Base-by-base conservation (phyloP, 2,888 invertebrate species). In the Philereme vetulata region DNA sequence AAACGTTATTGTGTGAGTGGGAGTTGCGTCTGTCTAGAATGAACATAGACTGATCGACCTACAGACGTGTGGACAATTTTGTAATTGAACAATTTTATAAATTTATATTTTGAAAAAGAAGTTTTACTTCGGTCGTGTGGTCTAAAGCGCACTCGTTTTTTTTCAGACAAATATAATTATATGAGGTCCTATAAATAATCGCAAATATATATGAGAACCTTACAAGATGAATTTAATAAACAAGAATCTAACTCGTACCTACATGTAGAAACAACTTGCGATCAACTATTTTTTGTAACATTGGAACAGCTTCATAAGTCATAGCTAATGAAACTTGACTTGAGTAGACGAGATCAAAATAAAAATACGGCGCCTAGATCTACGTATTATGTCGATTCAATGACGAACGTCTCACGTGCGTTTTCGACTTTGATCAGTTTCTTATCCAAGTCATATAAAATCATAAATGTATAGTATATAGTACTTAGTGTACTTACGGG, bases 381-480 rank as follows among this genome's bases (percentile, higher is more conserved):
- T 40, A 49, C 43, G 32, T 10, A 4, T 42, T 38, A 38, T 38
- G 10, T n/a, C 42, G 4, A 42, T n/a, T 42, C 5, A 42, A 10
- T 5, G 36, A 42, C n/a, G n/a, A n/a, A 42, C 4, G n/a, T 42
- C n/a, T 42, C 42, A 64, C 64, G 57, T 72, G 71, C 60, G 44
- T 58, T 65, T 66, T 70, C 65, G 57, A 60, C 63, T 62, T 57
- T 57, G 62, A 57, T 51, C 62, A 44, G 57, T 51, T 53, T 47
- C 56, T 62, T 57, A 62, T 62, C 56, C 11, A 21, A 32, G 43
- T 11, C 42, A 54, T 21, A 21, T 45, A n/a, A 43, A 56, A 36
- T 36, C 35, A 36, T 36, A 36, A 36, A 36, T 6, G 35, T 5
- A 36, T 36, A 36, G 21, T 38, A 38, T 38, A 6, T 38, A 2